Conservation (phyloP, 1,140 invertebrate species). For the Trypoxylus dichotomus region DNA sequence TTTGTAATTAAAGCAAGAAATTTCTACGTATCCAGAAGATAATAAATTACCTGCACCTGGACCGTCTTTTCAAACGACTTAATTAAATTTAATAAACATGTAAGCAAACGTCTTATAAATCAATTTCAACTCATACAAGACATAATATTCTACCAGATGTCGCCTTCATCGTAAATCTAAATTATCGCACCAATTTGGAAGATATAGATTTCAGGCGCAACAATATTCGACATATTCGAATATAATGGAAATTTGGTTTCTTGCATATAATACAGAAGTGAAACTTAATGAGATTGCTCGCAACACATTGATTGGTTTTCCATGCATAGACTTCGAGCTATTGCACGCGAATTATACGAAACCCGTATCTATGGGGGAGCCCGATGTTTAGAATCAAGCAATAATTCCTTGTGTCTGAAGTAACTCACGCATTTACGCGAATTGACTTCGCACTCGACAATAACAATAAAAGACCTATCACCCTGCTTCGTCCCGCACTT, state of each 20-base stretch:
- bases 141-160: constrained; percentile 32
- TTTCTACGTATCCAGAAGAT: not conserved
- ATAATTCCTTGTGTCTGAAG: not conserved
- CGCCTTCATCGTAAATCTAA: not conserved
- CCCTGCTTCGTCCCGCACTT: not conserved
- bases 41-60: constrained; percentile 26
- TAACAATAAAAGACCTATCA: not conserved
- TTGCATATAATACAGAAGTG: constrained; percentile 13
- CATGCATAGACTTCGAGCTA: constrained; percentile 28
- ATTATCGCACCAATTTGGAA: constrained; percentile 25
- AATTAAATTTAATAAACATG: constrained; percentile 35
- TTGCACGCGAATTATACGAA: constrained; percentile 24
- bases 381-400: not conserved
- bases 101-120: not conserved
- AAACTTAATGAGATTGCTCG: constrained; percentile 32
- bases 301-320: constrained; percentile 26
- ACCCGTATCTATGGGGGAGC: not conserved
- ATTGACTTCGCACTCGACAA: not conserved
- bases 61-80: constrained; percentile 23
- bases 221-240: constrained; percentile 12
- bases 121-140: constrained; percentile 26
- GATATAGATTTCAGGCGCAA: constrained; percentile 13
- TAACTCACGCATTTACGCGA: not conserved
- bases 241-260: constrained; percentile 10
- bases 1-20: not conserved